phyloP scores from a whole-genome alignment of 1,140 invertebrate species.

The Hermetia illucens region DNA sequence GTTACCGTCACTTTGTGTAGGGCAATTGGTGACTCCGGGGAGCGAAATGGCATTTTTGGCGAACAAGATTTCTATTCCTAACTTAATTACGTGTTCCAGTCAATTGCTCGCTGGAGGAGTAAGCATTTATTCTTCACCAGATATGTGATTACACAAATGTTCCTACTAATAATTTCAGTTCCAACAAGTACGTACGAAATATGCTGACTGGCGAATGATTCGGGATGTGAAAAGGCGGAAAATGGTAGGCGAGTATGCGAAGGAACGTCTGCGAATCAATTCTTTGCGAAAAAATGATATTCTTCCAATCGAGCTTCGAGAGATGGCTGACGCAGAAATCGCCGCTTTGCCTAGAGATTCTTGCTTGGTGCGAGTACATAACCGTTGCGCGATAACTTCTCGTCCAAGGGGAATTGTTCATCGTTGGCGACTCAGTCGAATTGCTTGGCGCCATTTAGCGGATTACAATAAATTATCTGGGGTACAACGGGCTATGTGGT shows the following conservation, averaged over 20 bases:
- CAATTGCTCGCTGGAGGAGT: too few relatives aligned
- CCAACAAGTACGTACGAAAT: conserved; percentile 55
- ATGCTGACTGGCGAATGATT: conserved; percentile 62
- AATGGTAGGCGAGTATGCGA: conserved; percentile 52
- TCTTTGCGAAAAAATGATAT: conserved; percentile 66
- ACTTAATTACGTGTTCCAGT: too few relatives aligned
- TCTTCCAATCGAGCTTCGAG: conserved; percentile 60
- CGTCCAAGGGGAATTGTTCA: conserved; percentile 54
- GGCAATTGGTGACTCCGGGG: too few relatives aligned
- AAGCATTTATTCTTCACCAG: too few relatives aligned
- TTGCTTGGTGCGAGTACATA: conserved; percentile 41
- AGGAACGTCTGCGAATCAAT: conserved; percentile 56
- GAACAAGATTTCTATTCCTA: too few relatives aligned
- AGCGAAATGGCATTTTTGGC: too few relatives aligned
- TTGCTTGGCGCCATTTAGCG: conserved; percentile 72
- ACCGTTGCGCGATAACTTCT: conserved; percentile 66
- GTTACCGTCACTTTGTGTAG: too few relatives aligned
- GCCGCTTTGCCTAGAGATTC: conserved; percentile 61
- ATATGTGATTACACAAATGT: too few relatives aligned
- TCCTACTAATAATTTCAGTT: conserved; percentile 31
- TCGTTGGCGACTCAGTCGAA: conserved; percentile 71
- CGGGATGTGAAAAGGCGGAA: conserved; percentile 67
- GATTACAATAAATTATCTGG: conserved; percentile 85
- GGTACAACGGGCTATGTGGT: conserved; percentile 78
- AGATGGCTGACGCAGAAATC: conserved; percentile 59